These are phyloP conservation scores for Oxyruncus cristatus DNA, from an alignment of 2,113 vertebrate species.

Conservation along the genomic window DNA sequence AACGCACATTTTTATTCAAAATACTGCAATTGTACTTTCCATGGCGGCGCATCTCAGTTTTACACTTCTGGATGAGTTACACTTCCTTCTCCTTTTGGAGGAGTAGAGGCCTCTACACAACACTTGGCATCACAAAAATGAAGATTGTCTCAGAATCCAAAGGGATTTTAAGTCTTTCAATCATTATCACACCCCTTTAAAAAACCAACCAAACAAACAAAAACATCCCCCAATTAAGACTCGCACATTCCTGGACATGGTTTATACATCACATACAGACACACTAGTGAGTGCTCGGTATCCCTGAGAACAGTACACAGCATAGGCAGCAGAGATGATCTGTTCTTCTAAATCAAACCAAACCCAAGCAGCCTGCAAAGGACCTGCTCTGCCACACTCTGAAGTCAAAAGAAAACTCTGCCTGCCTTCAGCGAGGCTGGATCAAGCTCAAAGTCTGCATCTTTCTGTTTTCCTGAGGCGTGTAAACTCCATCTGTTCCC, in stretches of 20 bases:
- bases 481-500: conserved; percentile 22
- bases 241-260: not conserved
- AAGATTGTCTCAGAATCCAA: not conserved
- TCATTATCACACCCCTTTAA: no score
- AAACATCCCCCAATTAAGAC: accelerated
- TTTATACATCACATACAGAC: accelerated
- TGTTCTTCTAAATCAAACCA: not conserved
- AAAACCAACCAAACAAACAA: not conserved
- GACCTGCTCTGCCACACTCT: not conserved
- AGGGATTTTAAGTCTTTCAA: not conserved
- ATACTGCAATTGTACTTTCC: not conserved
- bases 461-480: not conserved
- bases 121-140: not conserved
- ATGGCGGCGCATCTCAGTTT: not conserved
- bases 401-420: not conserved
- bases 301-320: not conserved
- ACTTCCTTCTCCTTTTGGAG: not conserved
- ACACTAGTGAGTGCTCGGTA: accelerated
- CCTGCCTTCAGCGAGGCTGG: not conserved
- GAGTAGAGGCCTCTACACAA: not conserved
- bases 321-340: not conserved
- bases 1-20: not conserved
- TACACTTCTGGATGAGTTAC: not conserved
- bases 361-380: not conserved
- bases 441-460: not conserved